Conservation (phyloP, 2,113 vertebrate genomes). For the Pollimyrus isidori region DNA sequence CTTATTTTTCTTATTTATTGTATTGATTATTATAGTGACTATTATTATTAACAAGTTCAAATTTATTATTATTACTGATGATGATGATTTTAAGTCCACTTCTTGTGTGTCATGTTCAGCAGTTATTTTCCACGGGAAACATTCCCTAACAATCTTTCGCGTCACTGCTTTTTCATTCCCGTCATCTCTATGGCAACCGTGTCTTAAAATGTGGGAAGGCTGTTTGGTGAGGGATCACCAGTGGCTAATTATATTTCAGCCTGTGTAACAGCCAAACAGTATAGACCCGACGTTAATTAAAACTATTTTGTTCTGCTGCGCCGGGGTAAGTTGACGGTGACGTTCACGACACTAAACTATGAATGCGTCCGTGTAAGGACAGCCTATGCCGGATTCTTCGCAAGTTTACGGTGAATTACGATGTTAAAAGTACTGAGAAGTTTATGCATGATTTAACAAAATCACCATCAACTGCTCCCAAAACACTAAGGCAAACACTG, state of each 20-base stretch:
- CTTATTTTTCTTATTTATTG: background rate
- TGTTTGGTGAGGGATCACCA: conserved; percentile 26
- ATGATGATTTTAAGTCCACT: background rate
- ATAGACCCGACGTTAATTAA: background rate
- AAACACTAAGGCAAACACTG: background rate
- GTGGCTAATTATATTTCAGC: conserved; percentile 30
- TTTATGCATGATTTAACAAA: background rate
- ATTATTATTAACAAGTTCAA: background rate
- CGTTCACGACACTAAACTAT: background rate
- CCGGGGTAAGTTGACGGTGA: background rate
- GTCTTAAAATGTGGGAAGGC: conserved; percentile 38
- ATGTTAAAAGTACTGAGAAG: background rate
- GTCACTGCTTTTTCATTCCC: conserved; percentile 21
- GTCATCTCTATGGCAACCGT: conserved; percentile 40
- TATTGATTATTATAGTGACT: background rate
- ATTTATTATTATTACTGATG: background rate
- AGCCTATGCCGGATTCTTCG: background rate
- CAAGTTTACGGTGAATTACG: background rate
- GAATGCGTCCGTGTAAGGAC: background rate
- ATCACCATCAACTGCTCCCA: background rate
- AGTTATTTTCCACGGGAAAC: conserved; percentile 17
- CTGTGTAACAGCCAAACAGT: conserved; percentile 15
- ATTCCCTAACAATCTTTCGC: conserved; percentile 18
- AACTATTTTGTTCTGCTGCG: background rate
- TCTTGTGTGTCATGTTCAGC: background rate